Base-by-base conservation (phyloP, 1,140 invertebrate genomes). In the Drosophila tani region DNA sequence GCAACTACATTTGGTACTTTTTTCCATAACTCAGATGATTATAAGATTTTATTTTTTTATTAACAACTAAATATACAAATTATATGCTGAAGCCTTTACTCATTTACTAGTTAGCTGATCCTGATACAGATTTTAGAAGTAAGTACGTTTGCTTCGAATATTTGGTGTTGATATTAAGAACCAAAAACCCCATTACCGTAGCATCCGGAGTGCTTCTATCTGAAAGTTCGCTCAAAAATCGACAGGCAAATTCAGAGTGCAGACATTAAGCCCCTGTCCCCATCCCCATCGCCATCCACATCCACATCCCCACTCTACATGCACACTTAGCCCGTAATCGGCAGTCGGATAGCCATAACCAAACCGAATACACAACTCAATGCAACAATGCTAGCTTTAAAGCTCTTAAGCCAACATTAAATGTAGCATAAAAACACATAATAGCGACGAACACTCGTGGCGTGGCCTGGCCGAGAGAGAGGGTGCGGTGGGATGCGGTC, bases 351-450 rank as follows among this genome's bases (percentile, higher is more conserved):
- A 55, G 60, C 63, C 62, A 62, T 40, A 69, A 53, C 63, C 45
- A 45, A 49, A 64, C 53, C 59, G 29, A 75, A 63, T 53, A 62
- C 51, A 74, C 80, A 79, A 74, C 66, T 82, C 70, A 70, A 84
- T 84, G 84, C 81, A 88, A 84, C 81, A 91, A 83, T 87, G 76
- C 73, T 88, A 90, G 82, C 91, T 90, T 90, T 91, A 92, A 92
- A 92, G 91, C 91, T 92, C 82, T 92, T 92, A 92, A 92, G 91
- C 91, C 91, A 92, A 92, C 85, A 92, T 92, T 92, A 92, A 92
- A 92, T 92, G 91, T 92, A 92, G 91, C 91, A 92, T 92, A 92
- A 92, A 92, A 92, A 92, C 79, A 92, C 91, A 92, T 91, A 91
- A 92, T 81, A 84, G 81, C 80, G 55, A 68, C 21, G 62, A 66